These are phyloP conservation scores for Ornithorhynchus anatinus DNA, from an alignment of 2,113 vertebrate species.

Conservation along the genomic window DNA sequence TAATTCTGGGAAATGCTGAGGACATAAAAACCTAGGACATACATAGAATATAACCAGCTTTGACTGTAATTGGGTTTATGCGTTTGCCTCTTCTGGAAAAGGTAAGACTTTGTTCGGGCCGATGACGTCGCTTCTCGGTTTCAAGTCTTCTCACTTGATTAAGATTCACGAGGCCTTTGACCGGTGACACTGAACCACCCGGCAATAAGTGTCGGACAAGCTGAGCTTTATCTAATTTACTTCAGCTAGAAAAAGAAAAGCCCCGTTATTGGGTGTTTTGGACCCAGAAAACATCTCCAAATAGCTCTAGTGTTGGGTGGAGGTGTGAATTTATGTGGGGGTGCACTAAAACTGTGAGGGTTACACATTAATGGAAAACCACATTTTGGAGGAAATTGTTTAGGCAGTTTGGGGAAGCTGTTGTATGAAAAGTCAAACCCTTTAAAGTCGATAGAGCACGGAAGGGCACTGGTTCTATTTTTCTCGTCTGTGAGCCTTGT, in stretches of 20 bases:
- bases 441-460: slow-evolving; percentile 10
- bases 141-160: not conserved
- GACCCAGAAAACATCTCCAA: too few species aligned
- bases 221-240: not conserved
- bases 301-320: not conserved
- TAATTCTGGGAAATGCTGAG: not conserved
- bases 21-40: not conserved
- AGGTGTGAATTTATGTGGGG: not conserved
- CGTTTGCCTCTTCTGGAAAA: not conserved
- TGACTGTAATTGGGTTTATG: not conserved
- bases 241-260: not conserved
- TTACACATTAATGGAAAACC: not conserved
- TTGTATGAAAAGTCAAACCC: slow-evolving; percentile 35
- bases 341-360: not conserved
- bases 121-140: too few species aligned
- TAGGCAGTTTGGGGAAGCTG: slow-evolving; percentile 3
- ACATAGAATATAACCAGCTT: not conserved
- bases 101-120: too few species aligned
- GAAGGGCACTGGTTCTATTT: slow-evolving; percentile 32
- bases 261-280: not conserved
- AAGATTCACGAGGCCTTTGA: not conserved
- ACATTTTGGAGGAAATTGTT: not conserved
- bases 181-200: not conserved
- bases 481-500: slow-evolving; percentile 32
- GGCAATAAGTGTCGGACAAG: not conserved